These are phyloP conservation scores for Melanotaenia maccullochi DNA, from an alignment of 2,797 vertebrate genomes.

Conservation along the genomic window DNA sequence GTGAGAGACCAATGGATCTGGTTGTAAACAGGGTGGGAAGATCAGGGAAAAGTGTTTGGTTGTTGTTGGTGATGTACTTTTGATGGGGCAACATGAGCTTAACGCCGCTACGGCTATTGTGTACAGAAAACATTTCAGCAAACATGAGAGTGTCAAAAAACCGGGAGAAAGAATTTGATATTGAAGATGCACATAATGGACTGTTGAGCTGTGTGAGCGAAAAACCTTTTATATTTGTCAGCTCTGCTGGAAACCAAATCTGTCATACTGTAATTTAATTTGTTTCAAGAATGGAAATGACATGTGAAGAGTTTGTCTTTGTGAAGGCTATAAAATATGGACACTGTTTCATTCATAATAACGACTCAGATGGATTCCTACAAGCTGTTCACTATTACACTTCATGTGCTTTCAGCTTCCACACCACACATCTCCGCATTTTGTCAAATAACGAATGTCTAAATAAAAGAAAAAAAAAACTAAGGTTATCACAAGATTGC, in stretches of 20 bases:
- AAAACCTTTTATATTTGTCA: conserved; percentile 38
- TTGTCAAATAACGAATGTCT: conserved; percentile 26
- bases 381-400: conserved; percentile 52
- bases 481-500: neutral
- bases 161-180: conserved; percentile 66
- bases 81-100: conserved; percentile 80
- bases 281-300: conserved; percentile 37
- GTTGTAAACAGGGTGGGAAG: conserved; percentile 70
- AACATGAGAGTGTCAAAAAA: conserved; percentile 64
- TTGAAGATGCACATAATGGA: conserved; percentile 64
- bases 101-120: conserved; percentile 66
- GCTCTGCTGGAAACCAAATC: conserved; percentile 19
- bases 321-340: conserved; percentile 46
- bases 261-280: conserved; percentile 22
- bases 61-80: conserved; percentile 69
- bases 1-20: conserved; percentile 60
- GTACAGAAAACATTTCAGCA: conserved; percentile 74
- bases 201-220: conserved; percentile 43
- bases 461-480: neutral
- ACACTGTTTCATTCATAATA: conserved; percentile 56
- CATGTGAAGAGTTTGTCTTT: conserved; percentile 34
- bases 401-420: conserved; percentile 44
- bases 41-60: conserved; percentile 68
- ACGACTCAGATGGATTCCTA: conserved; percentile 50
- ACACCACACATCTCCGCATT: conserved; percentile 46